These are phyloP conservation scores for Bactericera cockerelli DNA, from an alignment of 1,140 invertebrate species.

Conservation along the genomic window DNA sequence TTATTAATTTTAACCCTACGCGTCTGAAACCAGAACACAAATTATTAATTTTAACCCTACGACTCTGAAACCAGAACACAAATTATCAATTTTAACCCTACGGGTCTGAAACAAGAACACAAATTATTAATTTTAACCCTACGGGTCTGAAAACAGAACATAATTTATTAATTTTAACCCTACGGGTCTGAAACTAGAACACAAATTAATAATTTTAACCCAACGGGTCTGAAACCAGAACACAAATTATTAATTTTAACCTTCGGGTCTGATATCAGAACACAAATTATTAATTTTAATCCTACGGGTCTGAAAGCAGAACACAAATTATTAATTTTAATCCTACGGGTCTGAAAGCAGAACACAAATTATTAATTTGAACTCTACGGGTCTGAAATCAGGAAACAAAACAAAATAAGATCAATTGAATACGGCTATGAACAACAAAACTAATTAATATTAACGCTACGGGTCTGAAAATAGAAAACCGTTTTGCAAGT, in stretches of 20 bases:
- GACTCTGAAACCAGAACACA: too few relatives aligned
- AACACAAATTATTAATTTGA: constrained; percentile 7
- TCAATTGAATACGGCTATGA: constrained; percentile 23
- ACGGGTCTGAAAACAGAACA: constrained; percentile 47
- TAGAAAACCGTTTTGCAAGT: too few relatives aligned
- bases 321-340: constrained; percentile 5
- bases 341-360: constrained; percentile 28
- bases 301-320: constrained; percentile 55
- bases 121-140: constrained; percentile 35
- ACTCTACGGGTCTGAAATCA: too few relatives aligned
- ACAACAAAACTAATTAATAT: too few relatives aligned
- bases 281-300: constrained; percentile 29
- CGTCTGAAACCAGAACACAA: too few relatives aligned
- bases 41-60: too few relatives aligned
- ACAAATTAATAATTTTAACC: too few relatives aligned
- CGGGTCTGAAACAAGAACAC: constrained; percentile 44
- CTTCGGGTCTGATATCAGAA: constrained; percentile 50
- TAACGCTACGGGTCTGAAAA: too few relatives aligned
- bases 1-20: background rate
- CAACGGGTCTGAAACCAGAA: too few relatives aligned
- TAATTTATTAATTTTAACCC: background rate
- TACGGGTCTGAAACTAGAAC: too few relatives aligned
- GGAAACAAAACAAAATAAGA: too few relatives aligned
- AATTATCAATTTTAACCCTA: constrained; percentile 40
- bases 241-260: constrained; percentile 23